phyloP scores from a whole-genome alignment of 1,140 invertebrate genomes.

The Diprion similis region DNA sequence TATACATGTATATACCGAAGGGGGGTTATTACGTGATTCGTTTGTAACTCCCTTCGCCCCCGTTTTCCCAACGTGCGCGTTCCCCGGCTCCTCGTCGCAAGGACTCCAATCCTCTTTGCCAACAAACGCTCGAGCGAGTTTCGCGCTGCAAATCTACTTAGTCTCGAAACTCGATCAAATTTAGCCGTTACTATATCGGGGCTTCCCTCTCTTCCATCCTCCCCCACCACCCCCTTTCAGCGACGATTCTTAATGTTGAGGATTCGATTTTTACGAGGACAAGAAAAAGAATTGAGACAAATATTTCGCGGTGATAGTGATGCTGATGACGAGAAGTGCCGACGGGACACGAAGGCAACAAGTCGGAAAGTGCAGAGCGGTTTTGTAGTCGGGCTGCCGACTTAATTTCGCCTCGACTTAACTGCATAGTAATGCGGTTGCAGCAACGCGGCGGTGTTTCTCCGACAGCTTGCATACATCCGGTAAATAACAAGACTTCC shows the following conservation, averaged over 20 bases:
- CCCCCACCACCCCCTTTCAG: not conserved
- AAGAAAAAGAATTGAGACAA: not conserved
- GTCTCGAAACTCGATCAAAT: slow-evolving; percentile 15
- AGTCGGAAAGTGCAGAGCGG: not conserved
- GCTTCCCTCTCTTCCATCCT: not conserved
- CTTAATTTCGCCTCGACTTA: not conserved
- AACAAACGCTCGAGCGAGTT: slow-evolving; percentile 5
- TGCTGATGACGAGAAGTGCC: not conserved
- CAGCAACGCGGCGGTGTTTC: not conserved
- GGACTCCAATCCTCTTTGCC: slow-evolving; percentile 11
- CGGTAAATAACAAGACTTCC: not conserved
- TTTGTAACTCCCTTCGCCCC: slow-evolving; percentile 36
- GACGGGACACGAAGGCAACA: not conserved
- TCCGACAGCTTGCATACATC: not conserved
- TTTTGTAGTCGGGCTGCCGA: not conserved
- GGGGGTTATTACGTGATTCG: slow-evolving; percentile 35
- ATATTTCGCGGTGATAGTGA: too few relatives aligned
- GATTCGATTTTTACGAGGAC: not conserved
- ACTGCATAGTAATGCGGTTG: not conserved
- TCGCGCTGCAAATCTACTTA: slow-evolving; percentile 15
- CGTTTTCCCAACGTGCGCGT: not conserved
- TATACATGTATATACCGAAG: too few relatives aligned
- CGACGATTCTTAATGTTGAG: not conserved
- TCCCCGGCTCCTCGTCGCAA: slow-evolving; percentile 4
- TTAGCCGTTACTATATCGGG: not conserved